Base-by-base conservation (phyloP, 2,113 vertebrate species). In the Paratilapia polleni region DNA sequence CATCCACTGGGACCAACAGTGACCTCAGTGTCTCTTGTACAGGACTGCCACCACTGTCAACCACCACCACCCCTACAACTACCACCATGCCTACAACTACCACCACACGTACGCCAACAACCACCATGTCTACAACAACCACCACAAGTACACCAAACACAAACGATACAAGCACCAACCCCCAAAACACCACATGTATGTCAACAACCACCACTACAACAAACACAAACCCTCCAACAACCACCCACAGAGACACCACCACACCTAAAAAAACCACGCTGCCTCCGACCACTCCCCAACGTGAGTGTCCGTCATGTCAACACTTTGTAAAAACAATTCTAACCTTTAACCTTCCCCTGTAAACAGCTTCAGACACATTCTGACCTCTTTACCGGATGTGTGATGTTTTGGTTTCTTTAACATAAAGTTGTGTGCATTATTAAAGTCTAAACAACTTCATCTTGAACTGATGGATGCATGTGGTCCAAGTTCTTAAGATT, bases 1-100 rank as follows among this genome's bases (percentile, higher is more conserved):
- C 11, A 0, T 94, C 95, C 62, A 78, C 0, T 6, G 93, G 93
- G 7, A 90, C 70, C 1, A 61, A 95, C 56, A 12, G 64, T 2
- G 95, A 96, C 63, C 74, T 91, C 3, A 84, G 17, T 6, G 59
- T 87, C 3, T 79, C 12, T 36, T 94, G 94, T 36, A 0, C 10
- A 1, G 74, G 82, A 9, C 66, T 90, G 1, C 49, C 26, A 0
- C 15, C 49, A 28, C 8, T 80, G 43, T 2, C 26, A 56, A 59
- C 24, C 11, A 11, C 24, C 85, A 1, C 13, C 41, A 8, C 13
- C 75, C 13, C 57, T 22, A 26, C 57, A 14, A 47, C 1, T 10
- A 83, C 75, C 0, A 24, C 77, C 2, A 1, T 9, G 0, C 14
- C 19, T 3, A 17, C 15, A 49, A 49, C 49, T 4, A 52, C 15